These are phyloP conservation scores for Dendrophyllia cribrosa DNA, from an alignment of 64 coral and sea anemone genomes.

Conservation along the genomic window DNA sequence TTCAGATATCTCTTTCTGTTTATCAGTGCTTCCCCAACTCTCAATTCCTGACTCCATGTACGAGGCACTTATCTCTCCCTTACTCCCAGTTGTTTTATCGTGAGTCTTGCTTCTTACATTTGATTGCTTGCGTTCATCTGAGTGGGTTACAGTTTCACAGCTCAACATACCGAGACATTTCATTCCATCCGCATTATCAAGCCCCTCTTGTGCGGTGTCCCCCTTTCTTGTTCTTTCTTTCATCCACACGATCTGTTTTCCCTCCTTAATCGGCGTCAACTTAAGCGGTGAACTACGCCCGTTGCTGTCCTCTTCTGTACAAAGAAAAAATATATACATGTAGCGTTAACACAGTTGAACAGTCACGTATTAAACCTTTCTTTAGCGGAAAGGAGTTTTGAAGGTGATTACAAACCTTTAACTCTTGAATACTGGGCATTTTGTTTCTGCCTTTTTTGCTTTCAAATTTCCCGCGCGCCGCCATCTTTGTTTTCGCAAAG, in stretches of 20 bases:
- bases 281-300: not conserved
- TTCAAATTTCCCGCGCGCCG: no score
- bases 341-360: no score
- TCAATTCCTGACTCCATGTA: not conserved
- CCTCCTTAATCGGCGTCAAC: not conserved
- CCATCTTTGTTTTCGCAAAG: no score
- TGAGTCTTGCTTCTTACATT: not conserved
- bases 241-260: not conserved
- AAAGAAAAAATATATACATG: not conserved
- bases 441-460: no score
- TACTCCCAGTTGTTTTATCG: not conserved
- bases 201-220: not conserved
- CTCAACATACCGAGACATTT: not conserved
- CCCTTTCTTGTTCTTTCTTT: not conserved
- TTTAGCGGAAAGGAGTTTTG: no score
- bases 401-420: no score
- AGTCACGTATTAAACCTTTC: no score
- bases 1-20: not conserved
- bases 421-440: no score
- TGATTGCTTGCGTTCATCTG: not conserved
- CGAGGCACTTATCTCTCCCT: not conserved
- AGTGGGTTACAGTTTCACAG: not conserved
- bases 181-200: not conserved
- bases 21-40: not conserved
- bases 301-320: not conserved